A percentile compares a stretch with the other conserved stretches of the same genome.
Conservation (phyloP, 2,113 vertebrate species). For the Leucosticte australis region DNA sequence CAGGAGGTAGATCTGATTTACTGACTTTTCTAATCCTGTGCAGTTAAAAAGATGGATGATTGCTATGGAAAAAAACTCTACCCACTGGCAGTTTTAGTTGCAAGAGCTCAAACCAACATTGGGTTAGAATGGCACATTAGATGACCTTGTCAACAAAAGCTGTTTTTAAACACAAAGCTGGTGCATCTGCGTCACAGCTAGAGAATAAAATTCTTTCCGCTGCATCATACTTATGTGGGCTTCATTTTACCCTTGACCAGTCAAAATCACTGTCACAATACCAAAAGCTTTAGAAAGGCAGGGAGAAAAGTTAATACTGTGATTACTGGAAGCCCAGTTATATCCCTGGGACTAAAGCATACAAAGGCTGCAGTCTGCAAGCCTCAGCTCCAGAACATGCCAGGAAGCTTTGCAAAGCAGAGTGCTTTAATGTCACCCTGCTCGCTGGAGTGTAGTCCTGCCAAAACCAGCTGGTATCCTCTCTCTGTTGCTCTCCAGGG, state of each 20-base stretch:
- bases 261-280: conserved; percentile 15
- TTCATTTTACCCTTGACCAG: conserved; percentile 26
- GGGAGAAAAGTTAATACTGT: conserved; percentile 1
- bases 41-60: not conserved
- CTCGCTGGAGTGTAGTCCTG: conserved; percentile 2
- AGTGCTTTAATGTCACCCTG: conserved; percentile 50
- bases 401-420: conserved; percentile 50
- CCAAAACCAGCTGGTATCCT: conserved; percentile 22
- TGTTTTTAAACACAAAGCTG: conserved; percentile 41
- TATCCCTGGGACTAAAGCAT: conserved; percentile 25
- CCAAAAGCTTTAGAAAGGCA: conserved; percentile 34
- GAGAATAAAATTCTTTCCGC: conserved; percentile 29
- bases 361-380: conserved; percentile 40
- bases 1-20: conserved; percentile 32
- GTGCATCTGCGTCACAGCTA: not conserved
- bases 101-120: not conserved
- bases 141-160: conserved; percentile 35
- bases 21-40: not conserved
- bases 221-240: conserved; percentile 7
- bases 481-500: not conserved
- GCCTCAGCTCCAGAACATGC: conserved; percentile 29
- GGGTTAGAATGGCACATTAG: not conserved
- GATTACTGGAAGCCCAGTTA: conserved; percentile 36
- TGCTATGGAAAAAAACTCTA: not conserved
- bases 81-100: not conserved